Conservation (phyloP, 2,113 vertebrate species). For the Boleophthalmus pectinirostris region DNA sequence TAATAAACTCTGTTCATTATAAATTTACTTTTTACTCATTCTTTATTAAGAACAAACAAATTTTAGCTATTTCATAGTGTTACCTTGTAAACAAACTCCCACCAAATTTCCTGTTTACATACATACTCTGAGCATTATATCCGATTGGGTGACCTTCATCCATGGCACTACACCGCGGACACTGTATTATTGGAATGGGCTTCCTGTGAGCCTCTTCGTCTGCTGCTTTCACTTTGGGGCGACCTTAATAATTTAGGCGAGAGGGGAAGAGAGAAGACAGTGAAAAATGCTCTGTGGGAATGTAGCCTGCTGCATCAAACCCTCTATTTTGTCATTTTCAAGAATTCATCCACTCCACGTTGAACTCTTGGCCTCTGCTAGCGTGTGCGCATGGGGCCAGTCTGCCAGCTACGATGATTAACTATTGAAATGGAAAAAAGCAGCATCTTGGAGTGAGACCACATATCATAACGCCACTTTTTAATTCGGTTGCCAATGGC, state of each 20-base stretch:
- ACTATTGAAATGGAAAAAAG: slow-evolving; percentile 46
- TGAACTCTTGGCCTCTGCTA: slow-evolving; percentile 21
- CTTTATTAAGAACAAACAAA: too few species aligned
- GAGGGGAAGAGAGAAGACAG: slow-evolving; percentile 20
- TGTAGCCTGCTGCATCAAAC: slow-evolving; percentile 37
- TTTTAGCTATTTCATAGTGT: too few species aligned
- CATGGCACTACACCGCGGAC: background rate
- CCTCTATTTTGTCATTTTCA: slow-evolving; percentile 43
- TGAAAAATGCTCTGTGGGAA: slow-evolving; percentile 19
- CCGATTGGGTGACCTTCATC: background rate
- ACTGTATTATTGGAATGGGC: slow-evolving; percentile 4
- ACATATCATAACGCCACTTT: slow-evolving; percentile 67
- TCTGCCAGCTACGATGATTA: slow-evolving; percentile 48
- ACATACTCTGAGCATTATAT: background rate
- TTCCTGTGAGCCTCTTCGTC: slow-evolving; percentile 7
- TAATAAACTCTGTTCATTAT: too few species aligned
- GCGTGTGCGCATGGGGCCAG: slow-evolving; percentile 16
- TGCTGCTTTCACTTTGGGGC: slow-evolving; percentile 25
- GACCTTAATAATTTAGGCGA: slow-evolving; percentile 60
- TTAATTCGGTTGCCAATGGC: slow-evolving; percentile 67
- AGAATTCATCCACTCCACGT: slow-evolving; percentile 25
- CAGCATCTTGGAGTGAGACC: slow-evolving; percentile 37
- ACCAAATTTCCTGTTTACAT: background rate
- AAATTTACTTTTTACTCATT: too few species aligned
- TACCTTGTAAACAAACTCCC: background rate